Conservation (phyloP, 92 coral and sea anemone genomes). For the Pocillopora grandis region DNA sequence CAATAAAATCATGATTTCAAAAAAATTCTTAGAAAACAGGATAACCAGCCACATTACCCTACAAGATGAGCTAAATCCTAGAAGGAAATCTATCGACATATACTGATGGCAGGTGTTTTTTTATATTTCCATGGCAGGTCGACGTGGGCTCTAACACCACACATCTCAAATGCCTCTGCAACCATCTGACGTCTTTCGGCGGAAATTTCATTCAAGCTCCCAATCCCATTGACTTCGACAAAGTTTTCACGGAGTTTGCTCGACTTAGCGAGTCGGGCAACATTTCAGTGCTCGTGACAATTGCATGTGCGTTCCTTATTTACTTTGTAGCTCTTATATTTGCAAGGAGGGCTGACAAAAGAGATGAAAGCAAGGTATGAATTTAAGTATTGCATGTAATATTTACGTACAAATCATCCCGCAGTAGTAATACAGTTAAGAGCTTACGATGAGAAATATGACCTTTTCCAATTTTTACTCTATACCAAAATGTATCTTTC, state of each 20-base stretch:
- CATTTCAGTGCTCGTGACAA: constrained; percentile 44
- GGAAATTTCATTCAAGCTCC: constrained; percentile 42
- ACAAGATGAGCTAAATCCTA: not conserved
- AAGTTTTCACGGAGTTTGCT: constrained; percentile 31
- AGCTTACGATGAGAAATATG: too few species aligned
- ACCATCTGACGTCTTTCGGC: constrained; percentile 44
- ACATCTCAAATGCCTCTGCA: constrained; percentile 28
- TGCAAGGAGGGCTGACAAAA: constrained; percentile 47
- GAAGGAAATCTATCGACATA: too few species aligned
- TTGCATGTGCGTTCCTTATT: constrained; percentile 23
- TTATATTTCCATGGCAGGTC: not conserved
- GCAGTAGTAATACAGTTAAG: too few species aligned
- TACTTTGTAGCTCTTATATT: constrained; percentile 37
- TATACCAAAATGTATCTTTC: too few species aligned
- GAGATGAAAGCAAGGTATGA: constrained; percentile 38
- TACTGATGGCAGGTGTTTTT: not conserved
- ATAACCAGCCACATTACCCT: too few species aligned
- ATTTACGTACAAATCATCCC: too few species aligned
- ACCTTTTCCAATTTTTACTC: too few species aligned
- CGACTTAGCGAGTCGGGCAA: constrained; percentile 38
- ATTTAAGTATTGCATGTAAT: too few species aligned
- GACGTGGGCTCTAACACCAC: constrained; percentile 12
- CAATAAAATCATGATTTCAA: not conserved
- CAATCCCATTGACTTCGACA: constrained; percentile 49
- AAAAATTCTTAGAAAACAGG: not conserved